Evolutionary conservation across 2,113 vertebrate genomes (phyloP), one percentile per base, ranked within the genome.

Genomic region (Entelurus aequoreus): DNA sequence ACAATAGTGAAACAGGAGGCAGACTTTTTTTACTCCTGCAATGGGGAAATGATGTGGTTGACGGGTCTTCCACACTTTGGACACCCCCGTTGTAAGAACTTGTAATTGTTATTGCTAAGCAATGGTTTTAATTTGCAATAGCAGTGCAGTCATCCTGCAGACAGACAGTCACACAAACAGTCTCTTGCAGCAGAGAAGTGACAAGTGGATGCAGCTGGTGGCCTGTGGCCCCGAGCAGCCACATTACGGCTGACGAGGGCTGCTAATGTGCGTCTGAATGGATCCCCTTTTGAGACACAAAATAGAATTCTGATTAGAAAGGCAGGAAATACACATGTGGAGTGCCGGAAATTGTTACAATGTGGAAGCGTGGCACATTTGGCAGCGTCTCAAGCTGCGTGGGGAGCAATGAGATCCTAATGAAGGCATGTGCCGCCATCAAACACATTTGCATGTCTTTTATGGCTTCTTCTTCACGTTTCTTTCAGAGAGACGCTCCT

Each of bases 161-260:
- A 57, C 55, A 21, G 40, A 19, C 19, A 21, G 85, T 82, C 85
- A 85, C 87, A 78, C 55, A 21, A 16, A 19, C 19, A 21, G 85
- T 82, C 85, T 84, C 87, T 77, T 87, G 86, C 83, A 82, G 76
- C 82, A 79, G 79, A 81, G 80, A 3, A 74, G 75, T 78, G 87
- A 87, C 86, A 89, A 91, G 90, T 90, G 89, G 84, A 87, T 89
- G 87, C 90, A 91, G 90, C 89, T 91, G 90, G 88, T 88, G 87
- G 88, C 87, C 90, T 84, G 78, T 85, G 79, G 84, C 82, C 87
- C 75, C 71, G 81, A 79, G 81, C 85, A 77, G 78, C 75, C 81
- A 81, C 84, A 84, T 86, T 85, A 85, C 82, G 82, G 76, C 86
- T 81, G 79, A 89, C 76, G 82, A 90, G 86, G 79, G 89, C 77